Evolutionary conservation across 2,113 vertebrate genomes (phyloP).

Genomic region (Mesitornis unicolor): DNA sequence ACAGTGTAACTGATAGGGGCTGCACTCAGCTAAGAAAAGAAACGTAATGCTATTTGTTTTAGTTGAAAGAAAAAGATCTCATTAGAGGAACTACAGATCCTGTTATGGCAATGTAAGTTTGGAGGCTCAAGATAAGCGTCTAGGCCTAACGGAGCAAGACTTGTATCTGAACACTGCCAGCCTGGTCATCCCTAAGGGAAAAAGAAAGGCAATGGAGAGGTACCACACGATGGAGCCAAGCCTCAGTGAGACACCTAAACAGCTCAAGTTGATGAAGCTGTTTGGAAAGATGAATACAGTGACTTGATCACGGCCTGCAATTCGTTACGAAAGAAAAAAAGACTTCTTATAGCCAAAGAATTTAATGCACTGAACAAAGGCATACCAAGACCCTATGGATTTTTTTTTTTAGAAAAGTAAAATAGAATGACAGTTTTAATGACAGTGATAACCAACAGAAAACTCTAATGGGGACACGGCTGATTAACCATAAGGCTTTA

Average conservation of each 20-base stretch:
- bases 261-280: background rate
- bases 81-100: background rate
- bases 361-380: background rate
- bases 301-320: background rate
- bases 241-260: background rate
- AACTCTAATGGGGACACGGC: background rate
- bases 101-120: background rate
- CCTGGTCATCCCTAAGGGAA: background rate
- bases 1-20: background rate
- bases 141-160: background rate
- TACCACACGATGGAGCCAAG: background rate
- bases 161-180: background rate
- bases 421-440: conserved; percentile 1
- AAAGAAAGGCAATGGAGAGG: background rate
- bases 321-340: background rate
- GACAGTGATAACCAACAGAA: background rate
- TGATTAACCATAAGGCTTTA: conserved; percentile 1
- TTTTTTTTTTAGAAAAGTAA: background rate
- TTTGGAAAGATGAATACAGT: background rate
- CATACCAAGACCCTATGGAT: background rate
- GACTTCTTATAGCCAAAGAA: background rate
- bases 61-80: background rate
- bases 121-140: background rate
- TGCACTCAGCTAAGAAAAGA: background rate
- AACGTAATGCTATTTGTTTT: background rate